Evolutionary conservation across 2,888 invertebrate genomes (phyloP).

Genomic region (Amphipyra berbera): DNA sequence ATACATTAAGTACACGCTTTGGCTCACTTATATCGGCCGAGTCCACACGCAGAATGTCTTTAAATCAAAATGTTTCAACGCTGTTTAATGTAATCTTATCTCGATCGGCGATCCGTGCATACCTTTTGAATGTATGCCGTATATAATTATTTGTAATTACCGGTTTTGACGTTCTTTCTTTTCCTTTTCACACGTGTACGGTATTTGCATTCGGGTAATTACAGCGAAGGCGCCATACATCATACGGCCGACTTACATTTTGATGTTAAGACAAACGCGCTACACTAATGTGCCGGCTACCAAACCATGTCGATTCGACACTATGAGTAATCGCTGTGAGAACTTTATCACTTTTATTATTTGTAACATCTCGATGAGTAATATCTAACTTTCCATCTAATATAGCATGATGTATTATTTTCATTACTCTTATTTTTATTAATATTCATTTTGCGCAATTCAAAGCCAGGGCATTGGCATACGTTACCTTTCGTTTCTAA

Average conservation of each 20-base stretch:
- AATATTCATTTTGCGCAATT: constrained; percentile 89
- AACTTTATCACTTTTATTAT: constrained; percentile 84
- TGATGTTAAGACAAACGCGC: constrained; percentile 84
- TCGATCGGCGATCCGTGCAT: constrained; percentile 85
- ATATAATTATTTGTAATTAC: constrained; percentile 88
- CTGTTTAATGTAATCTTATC: constrained; percentile 88
- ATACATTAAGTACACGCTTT: constrained; percentile 87
- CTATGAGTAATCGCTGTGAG: constrained; percentile 84
- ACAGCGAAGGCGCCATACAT: constrained; percentile 84
- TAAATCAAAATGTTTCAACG: constrained; percentile 90
- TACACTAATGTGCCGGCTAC: constrained; percentile 78
- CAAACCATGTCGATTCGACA: constrained; percentile 82
- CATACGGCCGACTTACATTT: constrained; percentile 83
- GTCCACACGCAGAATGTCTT: constrained; percentile 85
- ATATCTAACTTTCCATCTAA: constrained; percentile 87
- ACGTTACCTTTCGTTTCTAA: constrained; percentile 88
- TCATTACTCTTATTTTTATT: constrained; percentile 85
- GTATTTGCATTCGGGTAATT: constrained; percentile 88
- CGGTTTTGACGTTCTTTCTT: constrained; percentile 85
- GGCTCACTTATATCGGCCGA: constrained; percentile 76
- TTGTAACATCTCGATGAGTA: constrained; percentile 83
- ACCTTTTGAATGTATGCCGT: constrained; percentile 85
- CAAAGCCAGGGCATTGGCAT: constrained; percentile 98
- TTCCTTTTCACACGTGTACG: constrained; percentile 88
- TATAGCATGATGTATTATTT: constrained; percentile 89